Base-by-base conservation (phyloP, 1,140 invertebrate species). In the Brachionus rubens region DNA sequence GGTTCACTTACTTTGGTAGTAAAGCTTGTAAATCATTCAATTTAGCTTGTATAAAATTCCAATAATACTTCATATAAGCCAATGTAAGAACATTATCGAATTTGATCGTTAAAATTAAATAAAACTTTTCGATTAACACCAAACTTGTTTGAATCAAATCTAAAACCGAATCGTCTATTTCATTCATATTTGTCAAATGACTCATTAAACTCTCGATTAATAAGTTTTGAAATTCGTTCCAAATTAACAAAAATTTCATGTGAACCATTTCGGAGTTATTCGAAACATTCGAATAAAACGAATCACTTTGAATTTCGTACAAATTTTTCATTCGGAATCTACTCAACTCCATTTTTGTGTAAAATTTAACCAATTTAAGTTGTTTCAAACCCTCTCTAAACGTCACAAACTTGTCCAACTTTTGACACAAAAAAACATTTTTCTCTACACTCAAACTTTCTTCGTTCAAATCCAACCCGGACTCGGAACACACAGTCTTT, bases 51-150 rank as follows among this genome's bases (percentile, higher is more conserved):
- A 65, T 46, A 19, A 65, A 43, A 43, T 65, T 65, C 59, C 59
- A 65, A 28, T 65, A 65, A 24, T 65, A 65, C 19, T 65, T 65
- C n/a, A 65, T 21, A 43, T 65, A 65, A 3, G 33, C 24, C 14
- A 24, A 24, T 3, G 59, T 65, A 0, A 65, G n/a, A 4, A 65
- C 16, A 21, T 24, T 19, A 43, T 65, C 59, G 24, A 14, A 43
- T 1, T 21, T 19, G n/a, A 19, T 28, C 3, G 7, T 9, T 7
- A 65, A 41, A 65, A 65, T 65, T 3, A 65, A 41, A 65, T 65
- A 65, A 26, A 65, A 65, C 24, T 65, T 65, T 43, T 65, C 59
- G 0, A 65, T 4, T 12, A 65, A 4, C 9, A 65, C 21, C 19
- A 36, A 24, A 43, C 33, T 24, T 19, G 41, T 5, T 14, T 43